Base-by-base conservation (phyloP, 2,888 invertebrate genomes). In the Phragmatobia fuliginosa region DNA sequence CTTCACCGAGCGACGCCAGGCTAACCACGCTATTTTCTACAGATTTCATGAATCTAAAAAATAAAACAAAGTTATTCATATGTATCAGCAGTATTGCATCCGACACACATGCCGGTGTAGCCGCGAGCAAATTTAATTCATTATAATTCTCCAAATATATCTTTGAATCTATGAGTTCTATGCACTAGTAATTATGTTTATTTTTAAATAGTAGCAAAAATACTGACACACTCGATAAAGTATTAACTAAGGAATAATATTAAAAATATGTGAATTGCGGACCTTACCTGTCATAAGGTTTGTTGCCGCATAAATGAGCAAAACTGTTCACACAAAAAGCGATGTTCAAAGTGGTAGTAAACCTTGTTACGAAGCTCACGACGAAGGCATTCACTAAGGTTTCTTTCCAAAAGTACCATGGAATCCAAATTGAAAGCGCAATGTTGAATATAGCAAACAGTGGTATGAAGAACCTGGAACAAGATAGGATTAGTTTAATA, bases 321-420 rank as follows among this genome's bases (percentile, higher is more conserved):
- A 98, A 97, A 88, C 98, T 98, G 91, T 99, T 99, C n/a, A 99
- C 99, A 83, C 97, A 96, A 96, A 98, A 99, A 1, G 99, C 99
- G 79, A 98, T 97, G 92, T 99, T 98, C 14, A 99, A 96, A 0
- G 97, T 98, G 76, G 97, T 95, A 67, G 97, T 97, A 92, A 99
- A 99, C 64, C 99, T 96, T 79, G 97, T 96, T 75, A 98, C 97
- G 87, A 98, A 98, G 85, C 97, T 97, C 14, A 99, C 96, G 95
- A 98, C 97, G 92, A 98, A 98, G 7, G 98, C 97, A 80, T 96
- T 96, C 93, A 97, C 96, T 18, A 97, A 88, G 1, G 96, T 95
- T 91, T 99, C 99, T 59, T 96, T 94, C 99, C 99, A 99, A 85
- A 96, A 97, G 87, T 97, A 97, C 87, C 96, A 96, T 0, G 99